Evolutionary conservation across 2,113 vertebrate species (phyloP).

Genomic region (Pycnonotus jocosus): DNA sequence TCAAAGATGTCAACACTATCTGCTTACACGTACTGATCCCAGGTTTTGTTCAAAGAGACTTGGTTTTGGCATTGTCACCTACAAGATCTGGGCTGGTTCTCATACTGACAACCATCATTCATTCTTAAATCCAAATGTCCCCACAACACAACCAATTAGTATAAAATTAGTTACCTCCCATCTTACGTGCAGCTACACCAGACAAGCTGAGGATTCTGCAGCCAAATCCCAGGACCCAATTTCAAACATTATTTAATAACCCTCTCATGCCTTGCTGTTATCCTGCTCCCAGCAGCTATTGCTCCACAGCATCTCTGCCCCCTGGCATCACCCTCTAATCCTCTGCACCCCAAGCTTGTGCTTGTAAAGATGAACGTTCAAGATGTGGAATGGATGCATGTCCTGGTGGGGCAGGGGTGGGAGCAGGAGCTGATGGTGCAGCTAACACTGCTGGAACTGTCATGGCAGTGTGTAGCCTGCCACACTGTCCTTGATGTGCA

Average conservation of each 20-base stretch:
- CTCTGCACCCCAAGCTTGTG: background rate
- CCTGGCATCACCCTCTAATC: background rate
- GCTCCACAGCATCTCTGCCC: background rate
- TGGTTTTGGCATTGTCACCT: background rate
- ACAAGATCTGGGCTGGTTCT: background rate
- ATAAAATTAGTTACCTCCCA: background rate
- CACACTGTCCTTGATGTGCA: accelerated
- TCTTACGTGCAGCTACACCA: background rate
- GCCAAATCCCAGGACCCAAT: background rate
- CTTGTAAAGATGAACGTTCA: background rate
- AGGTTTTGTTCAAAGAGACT: background rate
- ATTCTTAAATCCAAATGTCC: background rate
- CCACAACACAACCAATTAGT: background rate
- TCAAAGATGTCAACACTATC: background rate
- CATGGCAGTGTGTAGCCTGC: accelerated
- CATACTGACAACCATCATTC: background rate
- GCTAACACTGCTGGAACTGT: background rate
- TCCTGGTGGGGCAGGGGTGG: background rate
- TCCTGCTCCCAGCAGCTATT: accelerated
- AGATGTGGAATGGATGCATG: accelerated
- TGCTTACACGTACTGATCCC: background rate
- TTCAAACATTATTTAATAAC: background rate
- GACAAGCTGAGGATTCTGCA: background rate
- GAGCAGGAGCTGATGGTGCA: background rate
- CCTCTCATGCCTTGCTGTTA: no score